Evolutionary conservation across 1,140 invertebrate species (phyloP).

Genomic region (Drosophila ananassae): DNA sequence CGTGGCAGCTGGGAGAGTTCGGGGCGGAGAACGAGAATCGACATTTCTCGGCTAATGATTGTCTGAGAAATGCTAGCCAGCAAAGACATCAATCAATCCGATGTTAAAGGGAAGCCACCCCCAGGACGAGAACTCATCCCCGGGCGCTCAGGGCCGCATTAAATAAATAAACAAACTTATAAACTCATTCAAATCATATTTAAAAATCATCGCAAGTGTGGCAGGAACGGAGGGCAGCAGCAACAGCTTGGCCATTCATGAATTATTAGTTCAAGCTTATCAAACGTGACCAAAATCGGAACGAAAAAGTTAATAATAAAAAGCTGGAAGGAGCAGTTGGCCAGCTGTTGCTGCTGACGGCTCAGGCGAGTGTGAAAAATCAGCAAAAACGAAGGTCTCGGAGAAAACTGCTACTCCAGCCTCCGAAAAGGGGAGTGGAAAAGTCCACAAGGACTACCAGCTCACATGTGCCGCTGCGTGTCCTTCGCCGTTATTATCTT

Average conservation of each 20-base stretch:
- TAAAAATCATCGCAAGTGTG: conserved; percentile 66
- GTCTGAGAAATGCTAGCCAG: conserved; percentile 60
- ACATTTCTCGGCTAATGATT: conserved; percentile 70
- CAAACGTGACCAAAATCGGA: conserved; percentile 76
- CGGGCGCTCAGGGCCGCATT: conserved; percentile 22
- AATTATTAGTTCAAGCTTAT: conserved; percentile 78
- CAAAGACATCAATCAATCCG: conserved; percentile 75
- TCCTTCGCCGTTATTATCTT: conserved; percentile 64
- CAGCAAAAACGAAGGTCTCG: conserved; percentile 45
- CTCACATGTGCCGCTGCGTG: conserved; percentile 25
- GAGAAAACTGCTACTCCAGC: conserved; percentile 37
- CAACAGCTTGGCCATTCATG: conserved; percentile 77
- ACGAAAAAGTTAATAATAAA: conserved; percentile 69
- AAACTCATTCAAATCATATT: conserved; percentile 81
- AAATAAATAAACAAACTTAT: conserved; percentile 79
- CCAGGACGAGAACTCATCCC: neutral
- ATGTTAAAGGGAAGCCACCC: conserved; percentile 50
- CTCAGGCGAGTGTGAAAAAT: conserved; percentile 69
- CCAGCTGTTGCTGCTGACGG: conserved; percentile 60
- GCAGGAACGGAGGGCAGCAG: conserved; percentile 44
- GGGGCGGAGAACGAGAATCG: conserved; percentile 27
- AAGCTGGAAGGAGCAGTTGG: conserved; percentile 16
- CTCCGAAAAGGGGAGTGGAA: conserved; percentile 16
- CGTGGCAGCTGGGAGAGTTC: conserved; percentile 37
- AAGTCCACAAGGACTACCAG: conserved; percentile 5